phyloP scores from a whole-genome alignment of 2,888 invertebrate genomes.

The Rotaria socialis region DNA sequence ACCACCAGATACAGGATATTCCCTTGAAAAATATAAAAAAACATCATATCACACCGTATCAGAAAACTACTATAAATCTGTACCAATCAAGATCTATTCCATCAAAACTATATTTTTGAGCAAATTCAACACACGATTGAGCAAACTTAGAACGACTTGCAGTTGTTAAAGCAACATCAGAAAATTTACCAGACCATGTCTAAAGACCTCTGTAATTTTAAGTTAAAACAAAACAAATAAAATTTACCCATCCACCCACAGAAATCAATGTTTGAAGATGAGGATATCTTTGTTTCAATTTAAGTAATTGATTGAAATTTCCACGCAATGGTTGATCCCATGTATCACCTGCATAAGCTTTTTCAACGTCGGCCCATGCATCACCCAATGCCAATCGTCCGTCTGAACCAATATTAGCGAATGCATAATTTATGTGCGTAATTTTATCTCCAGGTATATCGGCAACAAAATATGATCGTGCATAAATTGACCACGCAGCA shows the following conservation, averaged over 20 bases:
- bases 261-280: conserved; percentile 20
- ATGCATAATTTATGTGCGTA: conserved; percentile 18
- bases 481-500: conserved; percentile 21
- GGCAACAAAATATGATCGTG: neutral
- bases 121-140: conserved; percentile 1
- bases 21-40: neutral
- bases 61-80: neutral
- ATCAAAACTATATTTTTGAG: conserved; percentile 24
- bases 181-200: conserved; percentile 34
- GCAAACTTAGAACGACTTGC: neutral
- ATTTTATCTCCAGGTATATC: conserved; percentile 29
- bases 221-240: neutral
- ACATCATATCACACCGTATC: neutral
- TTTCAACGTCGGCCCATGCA: conserved; percentile 34
- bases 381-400: neutral
- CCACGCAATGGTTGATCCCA: conserved; percentile 37
- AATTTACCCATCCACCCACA: conserved; percentile 31
- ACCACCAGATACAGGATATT: conserved; percentile 35
- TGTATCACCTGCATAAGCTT: conserved; percentile 36
- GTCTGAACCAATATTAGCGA: neutral
- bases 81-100: conserved; percentile 29
- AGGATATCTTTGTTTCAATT: conserved; percentile 9
- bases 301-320: conserved; percentile 24
- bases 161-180: neutral
- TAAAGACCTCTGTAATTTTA: neutral